These are phyloP conservation scores for Ctenopoma multispine DNA, from an alignment of 2,797 vertebrate genomes.

Conservation along the genomic window DNA sequence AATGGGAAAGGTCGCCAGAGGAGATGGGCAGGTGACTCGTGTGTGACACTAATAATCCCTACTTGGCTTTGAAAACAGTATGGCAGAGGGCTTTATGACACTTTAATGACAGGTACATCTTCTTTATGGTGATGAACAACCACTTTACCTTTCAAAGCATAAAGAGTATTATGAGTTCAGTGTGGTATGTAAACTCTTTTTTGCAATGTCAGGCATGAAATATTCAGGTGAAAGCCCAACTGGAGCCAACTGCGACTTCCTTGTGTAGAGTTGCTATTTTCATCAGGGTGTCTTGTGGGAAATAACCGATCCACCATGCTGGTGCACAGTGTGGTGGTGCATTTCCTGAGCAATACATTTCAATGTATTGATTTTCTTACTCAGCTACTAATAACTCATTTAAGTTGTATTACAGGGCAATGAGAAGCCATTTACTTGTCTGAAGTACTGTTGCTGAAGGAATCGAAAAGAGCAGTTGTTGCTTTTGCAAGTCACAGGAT, in stretches of 20 bases:
- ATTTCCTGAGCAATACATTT: conserved; percentile 30
- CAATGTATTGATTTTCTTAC: not conserved
- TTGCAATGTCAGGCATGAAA: conserved; percentile 27
- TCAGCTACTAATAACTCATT: not conserved
- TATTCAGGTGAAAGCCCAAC: conserved; percentile 7
- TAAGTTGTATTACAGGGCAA: not conserved
- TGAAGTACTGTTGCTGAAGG: conserved; percentile 7
- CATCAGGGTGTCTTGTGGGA: conserved; percentile 3
- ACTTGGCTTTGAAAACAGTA: conserved; percentile 44
- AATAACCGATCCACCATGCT: conserved; percentile 20
- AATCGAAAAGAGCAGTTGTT: not conserved
- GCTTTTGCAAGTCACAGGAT: not conserved
- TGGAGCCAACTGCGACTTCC: not conserved
- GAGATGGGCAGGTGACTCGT: conserved; percentile 48
- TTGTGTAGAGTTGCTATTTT: conserved; percentile 12
- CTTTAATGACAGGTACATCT: conserved; percentile 52
- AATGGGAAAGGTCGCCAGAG: conserved; percentile 46
- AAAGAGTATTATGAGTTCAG: conserved; percentile 38
- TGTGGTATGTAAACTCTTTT: conserved; percentile 35
- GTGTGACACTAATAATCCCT: conserved; percentile 59
- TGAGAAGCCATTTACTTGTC: not conserved
- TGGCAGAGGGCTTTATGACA: conserved; percentile 37
- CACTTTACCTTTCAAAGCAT: conserved; percentile 40
- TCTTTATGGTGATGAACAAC: conserved; percentile 52
- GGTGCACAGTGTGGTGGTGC: conserved; percentile 1